Evolutionary conservation across 2,113 vertebrate species (phyloP).

Genomic region (Mobula birostris): DNA sequence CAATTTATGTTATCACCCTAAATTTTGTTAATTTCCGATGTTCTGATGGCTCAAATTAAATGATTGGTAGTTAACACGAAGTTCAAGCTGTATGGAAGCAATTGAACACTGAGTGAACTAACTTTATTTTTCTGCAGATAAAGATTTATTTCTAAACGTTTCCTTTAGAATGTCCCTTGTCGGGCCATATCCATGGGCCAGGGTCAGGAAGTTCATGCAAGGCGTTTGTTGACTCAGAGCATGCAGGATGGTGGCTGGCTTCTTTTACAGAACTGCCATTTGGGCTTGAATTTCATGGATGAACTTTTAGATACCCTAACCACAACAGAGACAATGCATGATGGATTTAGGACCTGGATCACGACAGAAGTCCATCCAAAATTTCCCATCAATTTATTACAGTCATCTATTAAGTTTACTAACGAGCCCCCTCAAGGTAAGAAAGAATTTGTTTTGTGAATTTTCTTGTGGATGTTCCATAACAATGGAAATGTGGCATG

Average conservation of each 20-base stretch:
- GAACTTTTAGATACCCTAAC: constrained; percentile 66
- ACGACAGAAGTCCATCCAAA: constrained; percentile 66
- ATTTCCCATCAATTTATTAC: constrained; percentile 73
- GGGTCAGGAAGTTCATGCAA: constrained; percentile 72
- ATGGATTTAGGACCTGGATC: constrained; percentile 67
- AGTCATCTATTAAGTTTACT: constrained; percentile 76
- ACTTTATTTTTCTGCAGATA: not conserved
- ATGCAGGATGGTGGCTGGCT: constrained; percentile 74
- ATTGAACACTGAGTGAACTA: not conserved
- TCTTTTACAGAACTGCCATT: constrained; percentile 77
- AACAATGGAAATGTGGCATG: too few relatives aligned
- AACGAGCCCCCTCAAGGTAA: constrained; percentile 75
- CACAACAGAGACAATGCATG: constrained; percentile 49
- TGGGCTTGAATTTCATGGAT: constrained; percentile 69
- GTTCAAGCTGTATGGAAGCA: not conserved
- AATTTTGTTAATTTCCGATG: not conserved
- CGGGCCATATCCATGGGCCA: constrained; percentile 74
- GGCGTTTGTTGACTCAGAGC: constrained; percentile 61
- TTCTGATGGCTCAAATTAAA: not conserved
- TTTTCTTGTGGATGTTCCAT: not conserved
- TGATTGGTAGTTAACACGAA: not conserved
- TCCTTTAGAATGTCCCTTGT: constrained; percentile 58
- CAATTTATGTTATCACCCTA: not conserved
- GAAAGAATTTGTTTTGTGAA: not conserved
- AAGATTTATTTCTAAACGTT: not conserved